Evolutionary conservation across 2,113 vertebrate genomes (phyloP), one percentile per base, ranked within the genome.

Genomic region (Calonectris borealis): DNA sequence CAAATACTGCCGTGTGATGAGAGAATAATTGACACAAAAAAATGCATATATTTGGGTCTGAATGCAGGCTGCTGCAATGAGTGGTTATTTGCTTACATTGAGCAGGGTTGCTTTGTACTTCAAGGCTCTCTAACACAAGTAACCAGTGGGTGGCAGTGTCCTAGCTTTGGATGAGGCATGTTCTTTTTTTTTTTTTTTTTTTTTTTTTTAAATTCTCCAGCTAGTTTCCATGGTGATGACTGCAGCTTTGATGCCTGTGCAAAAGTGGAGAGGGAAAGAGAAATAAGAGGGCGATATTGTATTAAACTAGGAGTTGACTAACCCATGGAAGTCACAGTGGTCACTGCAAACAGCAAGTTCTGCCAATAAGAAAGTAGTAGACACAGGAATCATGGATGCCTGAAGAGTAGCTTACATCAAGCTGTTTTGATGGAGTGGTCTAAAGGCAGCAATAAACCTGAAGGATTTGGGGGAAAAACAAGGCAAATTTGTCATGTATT

Each of bases 151-250:
- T 98, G 98, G 99, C 98, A 98, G 96, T 98, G 98, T 95, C 97
- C 95, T 94, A 97, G 91, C 86, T 97, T 95, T 96, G 95, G 93
- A 94, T 96, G 88, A 90, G 90, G 95, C 93, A 77, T 88, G 85
- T 88, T 91, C 93, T 66, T 46, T 16, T 64, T 51, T 61, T 38
- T 46, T 44, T 44, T 46, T 44, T 44, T 64, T 51, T 66, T 46
- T 16, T 64, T 51, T 72, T 54, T 61, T 70, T 76, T 71, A 10
- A 93, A 75, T 97, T 97, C 97, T 97, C 73, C 71, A 95, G 94
- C 98, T 97, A 96, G 99, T 99, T 99, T 98, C 99, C 98, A 99
- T 99, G 98, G 99, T 96, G 98, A 99, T 98, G 94, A 72, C 93
- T 98, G 97, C 97, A 96, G 97, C 93, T 98, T 97, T 98, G 94